Base-by-base conservation (phyloP, 2,113 vertebrate genomes). In the Peucedramus taeniatus region DNA sequence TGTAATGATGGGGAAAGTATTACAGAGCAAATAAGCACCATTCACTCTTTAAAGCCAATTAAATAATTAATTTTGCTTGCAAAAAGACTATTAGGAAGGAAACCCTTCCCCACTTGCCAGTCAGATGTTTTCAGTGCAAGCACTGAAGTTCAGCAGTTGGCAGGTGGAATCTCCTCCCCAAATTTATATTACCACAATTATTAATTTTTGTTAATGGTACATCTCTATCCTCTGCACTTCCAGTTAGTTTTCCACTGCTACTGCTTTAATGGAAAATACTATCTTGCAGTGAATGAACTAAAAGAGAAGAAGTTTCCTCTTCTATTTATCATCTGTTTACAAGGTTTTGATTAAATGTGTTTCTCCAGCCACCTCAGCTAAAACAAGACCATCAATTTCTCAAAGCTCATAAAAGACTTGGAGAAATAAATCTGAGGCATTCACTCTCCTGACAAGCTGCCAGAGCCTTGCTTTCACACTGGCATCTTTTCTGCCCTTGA, bases 401-500 rank as follows among this genome's bases (percentile, higher is more conserved):
- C 76, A 75, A 75, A 92, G 50, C 90, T 92, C 82, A 40, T 53
- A 87, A 95, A 69, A 94, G 76, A 79, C 93, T 71, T 79, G 93
- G 57, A 95, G 83, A 94, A 93, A 94, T 47, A 93, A 95, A 91
- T 83, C 94, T 7, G 47, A 95, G 91, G 72, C 80, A 87, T 93
- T 97, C 94, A 61, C 57, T 44, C 82, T 90, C 57, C 63, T 97
- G 97, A 97, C 87, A 94, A 69, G 71, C 77, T 87, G 96, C 97
- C 96, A 97, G 91, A 81, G 72, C 84, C 93, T 96, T 75, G 37
- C 63, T 91, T 69, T 93, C 91, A 72, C 10, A 40, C 74, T 83
- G 87, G 76, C 20, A 4, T 93, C 53, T 96, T 94, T 98, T 91
- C 96, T 97, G 83, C 94, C n/a, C 96, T 94, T 87, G 37, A 87